Base-by-base conservation (phyloP, 2,797 vertebrate genomes). In the Pterois miles region DNA sequence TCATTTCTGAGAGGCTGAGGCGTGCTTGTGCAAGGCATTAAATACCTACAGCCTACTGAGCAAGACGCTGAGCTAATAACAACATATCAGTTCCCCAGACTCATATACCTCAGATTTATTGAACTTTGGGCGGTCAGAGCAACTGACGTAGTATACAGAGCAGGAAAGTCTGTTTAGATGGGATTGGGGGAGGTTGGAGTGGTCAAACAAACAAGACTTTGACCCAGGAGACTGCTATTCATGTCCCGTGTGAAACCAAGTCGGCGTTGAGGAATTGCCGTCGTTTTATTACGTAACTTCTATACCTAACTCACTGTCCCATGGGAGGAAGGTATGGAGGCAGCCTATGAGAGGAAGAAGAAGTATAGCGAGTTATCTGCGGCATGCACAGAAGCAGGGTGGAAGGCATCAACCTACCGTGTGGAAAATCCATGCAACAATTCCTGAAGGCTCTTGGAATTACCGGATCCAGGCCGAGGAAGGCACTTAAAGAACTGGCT, bases 241-340 rank as follows among this genome's bases (percentile, higher is more conserved):
- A 9, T 36, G 10, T 36, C 34, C 12, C 29, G 52, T 22, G 48
- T 22, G 46, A 22, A 22, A 50, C 50, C 48, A 22, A 22, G n/a
- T 22, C 48, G 22, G 4, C 5, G 50, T 52, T 8, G 10, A 6
- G n/a, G 50, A 12, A 12, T 52, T 52, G 10, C 16, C 40, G 14
- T 4, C 0, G 12, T 54, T 25, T 54, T 0, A 12, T 54, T 25
- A 25, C 0, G 7, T 0, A 27, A 14, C 2, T 27, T 54, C 11
- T 11, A 23, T n/a, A 25, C 11, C 23, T 52, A 2, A 56, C 53
- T 1, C 5, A n/a, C n/a, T n/a, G n/a, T n/a, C n/a, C n/a, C n/a
- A n/a, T n/a, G n/a, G n/a, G n/a, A n/a, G n/a, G n/a, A n/a, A n/a
- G n/a, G n/a, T n/a, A n/a, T n/a, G n/a, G n/a, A n/a, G n/a, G n/a